Base-by-base conservation (phyloP, 2,797 vertebrate genomes). In the Diplodus sargus region DNA sequence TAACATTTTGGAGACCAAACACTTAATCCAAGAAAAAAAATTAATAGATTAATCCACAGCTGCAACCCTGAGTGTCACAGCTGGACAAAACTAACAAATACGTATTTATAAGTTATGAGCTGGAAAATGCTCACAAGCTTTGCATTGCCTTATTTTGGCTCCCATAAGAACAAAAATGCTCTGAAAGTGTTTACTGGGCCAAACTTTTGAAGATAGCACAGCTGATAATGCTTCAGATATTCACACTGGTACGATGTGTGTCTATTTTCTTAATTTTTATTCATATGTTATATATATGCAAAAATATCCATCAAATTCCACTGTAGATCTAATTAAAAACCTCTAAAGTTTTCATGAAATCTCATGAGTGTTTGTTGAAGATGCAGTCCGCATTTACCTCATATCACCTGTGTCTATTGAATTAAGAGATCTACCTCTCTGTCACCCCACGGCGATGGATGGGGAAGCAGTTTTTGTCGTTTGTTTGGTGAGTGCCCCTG, bases 401-500 rank as follows among this genome's bases (percentile, higher is more conserved):
- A 43, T 20, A 58, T 83, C 82, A 86, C 66, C 81, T 86, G 75
- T 79, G 71, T 90, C 70, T 77, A 88, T 84, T 85, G 82, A 79
- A 75, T 43, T 8, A 79, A 70, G 59, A 70, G 76, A 63, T 79
- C 59, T 54, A 10, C 47, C 47, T 63, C 0, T 39, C 2, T 70
- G 28, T 66, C 78, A 62, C 76, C 77, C 47, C 45, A 63, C 63
- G 63, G 84, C n/a, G 60, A 84, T 28, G 69, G 70, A 77, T 45
- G 71, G 78, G 85, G 89, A 92, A 88, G 85, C 89, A 23, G 59
- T 81, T 71, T 72, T n/a, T 61, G 73, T 59, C 51, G 84, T 90
- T 92, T 93, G 90, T 89, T 79, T 87, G 83, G 53, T 16, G 85
- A 85, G 74, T 58, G 67, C 43, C 73, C 79, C 73, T 51, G 56